These are phyloP conservation scores for Rhysida immarginata DNA, from an alignment of 1,140 invertebrate genomes.

Conservation along the genomic window DNA sequence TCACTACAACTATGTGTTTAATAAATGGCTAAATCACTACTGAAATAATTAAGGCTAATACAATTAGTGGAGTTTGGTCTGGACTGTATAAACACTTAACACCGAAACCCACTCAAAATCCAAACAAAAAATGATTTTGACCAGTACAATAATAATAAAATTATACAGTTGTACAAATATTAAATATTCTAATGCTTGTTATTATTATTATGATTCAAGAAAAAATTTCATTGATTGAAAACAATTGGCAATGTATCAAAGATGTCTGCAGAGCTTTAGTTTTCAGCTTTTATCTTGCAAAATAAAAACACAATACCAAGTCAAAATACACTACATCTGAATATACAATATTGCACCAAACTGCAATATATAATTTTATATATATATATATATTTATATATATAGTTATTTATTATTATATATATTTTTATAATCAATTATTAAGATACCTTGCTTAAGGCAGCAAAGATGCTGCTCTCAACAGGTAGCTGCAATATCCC, in stretches of 20 bases:
- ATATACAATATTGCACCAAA: conserved; percentile 4
- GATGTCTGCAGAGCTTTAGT: not conserved
- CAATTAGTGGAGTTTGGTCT: conserved; percentile 2
- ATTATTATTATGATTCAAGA: not conserved
- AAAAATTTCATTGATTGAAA: not conserved
- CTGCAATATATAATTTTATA: conserved; percentile 1
- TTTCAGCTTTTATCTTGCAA: not conserved
- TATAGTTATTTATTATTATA: too few relatives aligned
- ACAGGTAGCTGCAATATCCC: not conserved
- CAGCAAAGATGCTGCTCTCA: not conserved
- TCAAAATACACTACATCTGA: not conserved
- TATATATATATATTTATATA: not conserved
- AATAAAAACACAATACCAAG: not conserved
- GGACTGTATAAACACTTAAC: not conserved
- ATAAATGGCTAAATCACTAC: not conserved
- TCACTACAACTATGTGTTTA: not conserved
- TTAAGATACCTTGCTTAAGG: not conserved
- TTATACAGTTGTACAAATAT: conserved; percentile 3
- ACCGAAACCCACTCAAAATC: conserved; percentile 1
- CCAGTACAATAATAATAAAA: not conserved
- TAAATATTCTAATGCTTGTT: not conserved
- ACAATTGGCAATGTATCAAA: conserved; percentile 4
- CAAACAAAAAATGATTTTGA: not conserved
- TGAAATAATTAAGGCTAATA: conserved; percentile 2
- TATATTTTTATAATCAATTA: too few relatives aligned